Conservation (phyloP, 2,888 invertebrate species). For the Dascillus cervinus region DNA sequence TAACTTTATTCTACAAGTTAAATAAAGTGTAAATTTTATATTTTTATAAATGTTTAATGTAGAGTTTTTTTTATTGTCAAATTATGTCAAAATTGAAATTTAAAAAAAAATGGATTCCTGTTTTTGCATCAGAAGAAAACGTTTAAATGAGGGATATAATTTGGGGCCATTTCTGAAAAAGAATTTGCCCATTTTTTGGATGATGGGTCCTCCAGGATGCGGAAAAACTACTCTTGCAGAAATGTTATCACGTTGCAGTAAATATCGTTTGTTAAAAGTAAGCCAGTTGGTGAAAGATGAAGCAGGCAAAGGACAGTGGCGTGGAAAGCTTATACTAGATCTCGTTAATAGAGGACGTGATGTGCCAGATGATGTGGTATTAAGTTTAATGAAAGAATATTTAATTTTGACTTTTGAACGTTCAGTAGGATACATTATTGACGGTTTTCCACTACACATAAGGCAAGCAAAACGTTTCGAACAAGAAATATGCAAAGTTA, state of each 20-base stretch:
- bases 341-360: constrained; percentile 10
- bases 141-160: too few species aligned
- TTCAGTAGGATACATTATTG: constrained; percentile 22
- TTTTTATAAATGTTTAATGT: too few species aligned
- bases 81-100: too few species aligned
- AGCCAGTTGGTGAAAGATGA: constrained; percentile 18
- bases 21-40: too few species aligned
- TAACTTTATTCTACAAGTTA: constrained; percentile 76
- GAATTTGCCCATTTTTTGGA: constrained; percentile 21
- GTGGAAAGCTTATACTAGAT: constrained; percentile 15
- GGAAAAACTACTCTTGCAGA: constrained; percentile 20
- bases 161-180: constrained; percentile 18
- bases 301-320: constrained; percentile 13
- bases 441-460: constrained; percentile 24
- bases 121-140: too few species aligned
- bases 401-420: constrained; percentile 12
- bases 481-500: constrained; percentile 22
- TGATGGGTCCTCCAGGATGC: constrained; percentile 21
- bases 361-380: constrained; percentile 18
- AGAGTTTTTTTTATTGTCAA: too few species aligned
- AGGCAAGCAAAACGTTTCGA: constrained; percentile 24
- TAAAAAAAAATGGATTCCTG: too few species aligned
- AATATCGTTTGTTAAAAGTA: constrained; percentile 18
- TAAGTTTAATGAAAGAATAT: constrained; percentile 19
- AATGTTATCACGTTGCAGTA: constrained; percentile 19